These are phyloP conservation scores for Chesias legatella DNA, from an alignment of 2,888 invertebrate genomes.

Conservation along the genomic window DNA sequence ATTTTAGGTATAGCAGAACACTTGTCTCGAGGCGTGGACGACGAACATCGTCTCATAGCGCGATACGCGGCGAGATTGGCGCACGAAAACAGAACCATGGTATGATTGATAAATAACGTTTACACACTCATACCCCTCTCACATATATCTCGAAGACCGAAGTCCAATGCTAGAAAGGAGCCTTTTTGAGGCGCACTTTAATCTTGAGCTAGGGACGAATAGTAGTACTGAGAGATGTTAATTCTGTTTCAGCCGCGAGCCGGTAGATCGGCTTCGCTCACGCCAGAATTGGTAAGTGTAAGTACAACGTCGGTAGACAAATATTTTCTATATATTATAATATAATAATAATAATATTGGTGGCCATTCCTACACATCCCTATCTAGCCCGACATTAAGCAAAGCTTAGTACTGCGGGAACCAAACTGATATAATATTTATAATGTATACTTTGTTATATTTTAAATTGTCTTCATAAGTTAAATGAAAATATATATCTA, in stretches of 20 bases:
- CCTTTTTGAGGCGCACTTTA: not conserved
- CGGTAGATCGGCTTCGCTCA: constrained; percentile 81
- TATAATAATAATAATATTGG: too few species aligned
- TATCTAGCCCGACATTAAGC: too few species aligned
- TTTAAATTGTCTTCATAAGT: too few species aligned
- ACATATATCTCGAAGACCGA: too few species aligned
- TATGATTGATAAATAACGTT: constrained; percentile 32
- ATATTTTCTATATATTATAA: not conserved
- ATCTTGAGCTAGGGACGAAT: not conserved
- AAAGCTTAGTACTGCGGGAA: too few species aligned
- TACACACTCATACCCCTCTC: too few species aligned
- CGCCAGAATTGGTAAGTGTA: constrained; percentile 81
- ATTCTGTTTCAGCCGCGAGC: constrained; percentile 72
- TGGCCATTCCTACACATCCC: too few species aligned
- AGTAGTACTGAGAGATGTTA: too few species aligned
- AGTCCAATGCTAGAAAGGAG: too few species aligned
- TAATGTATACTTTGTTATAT: too few species aligned
- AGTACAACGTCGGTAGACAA: not conserved
- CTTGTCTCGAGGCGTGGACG: constrained; percentile 84
- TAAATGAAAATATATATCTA: too few species aligned
- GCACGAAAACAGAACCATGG: constrained; percentile 91
- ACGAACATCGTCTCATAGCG: constrained; percentile 97
- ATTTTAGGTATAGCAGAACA: constrained; percentile 65
- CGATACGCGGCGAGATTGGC: constrained; percentile 97
- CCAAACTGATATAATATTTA: too few species aligned